Base-by-base conservation (phyloP, 2,888 invertebrate species). In the Uropetala carovei region DNA sequence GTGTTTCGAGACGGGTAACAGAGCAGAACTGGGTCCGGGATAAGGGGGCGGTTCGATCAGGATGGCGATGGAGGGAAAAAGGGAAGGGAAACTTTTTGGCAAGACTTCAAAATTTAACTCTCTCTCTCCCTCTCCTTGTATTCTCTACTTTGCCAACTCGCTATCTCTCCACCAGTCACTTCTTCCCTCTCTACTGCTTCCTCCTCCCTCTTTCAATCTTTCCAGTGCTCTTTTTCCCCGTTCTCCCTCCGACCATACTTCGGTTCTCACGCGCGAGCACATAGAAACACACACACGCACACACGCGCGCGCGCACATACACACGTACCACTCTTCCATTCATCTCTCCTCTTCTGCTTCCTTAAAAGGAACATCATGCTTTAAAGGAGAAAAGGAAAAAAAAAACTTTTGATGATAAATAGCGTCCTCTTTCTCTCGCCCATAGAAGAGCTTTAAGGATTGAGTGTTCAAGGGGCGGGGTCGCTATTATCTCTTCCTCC, bases 341-440 rank as follows among this genome's bases (percentile, higher is more conserved):
- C n/a, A 75, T 75, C 75, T 75, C 75, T 75, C 75, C 11, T 27
- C 22, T 4, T 22, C 75, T 27, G 22, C 75, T 75, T 75, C 75
- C 75, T 75, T 75, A 75, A 75, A 75, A 75, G 75, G 75, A 75
- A 22, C 75, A 75, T 22, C 75, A 27, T 27, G 75, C 75, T 75
- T 75, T 75, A 75, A 75, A 75, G 75, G 75, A 59, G 59, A 59
- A 59, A 16, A 75, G 27, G 27, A 75, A 75, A 75, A 13, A 75
- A 75, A 75, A 75, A 75, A 75, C 22, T 75, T 75, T 27, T 27
- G 75, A 75, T 75, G 75, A 75, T 75, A 75, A 75, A 75, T 75
- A 75, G 75, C 75, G 27, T 18, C 22, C 22, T 75, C 75, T n/a
- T n/a, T 27, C 75, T 75, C 68, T 68, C 68, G 22, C 68, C 68